Evolutionary conservation across 2,888 invertebrate genomes (phyloP), one percentile per base, ranked within the genome.

Genomic region (Opisthograptis luteolata): DNA sequence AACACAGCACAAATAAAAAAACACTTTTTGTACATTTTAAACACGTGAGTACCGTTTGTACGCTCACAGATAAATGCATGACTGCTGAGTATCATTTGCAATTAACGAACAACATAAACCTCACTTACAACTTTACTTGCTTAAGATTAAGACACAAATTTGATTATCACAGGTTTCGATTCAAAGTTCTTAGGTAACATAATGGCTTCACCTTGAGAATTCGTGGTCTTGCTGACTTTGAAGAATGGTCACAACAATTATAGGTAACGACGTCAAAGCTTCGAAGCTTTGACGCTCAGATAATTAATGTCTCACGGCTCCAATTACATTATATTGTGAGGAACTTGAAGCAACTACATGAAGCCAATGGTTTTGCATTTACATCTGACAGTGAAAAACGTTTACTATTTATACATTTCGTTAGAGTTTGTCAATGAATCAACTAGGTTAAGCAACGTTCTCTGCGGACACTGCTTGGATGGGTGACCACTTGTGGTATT

Each of bases 211-310:
- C 82, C 81, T 83, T 84, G 81, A 64, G 68, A 71, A 64, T 72
- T 77, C 73, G 75, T 77, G 77, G 68, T 67, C 70, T 62, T 51
- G 52, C 60, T 71, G 83, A 83, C 81, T 82, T 83, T 84, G 83
- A 77, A 68, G 63, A 64, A 73, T 73, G 70, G 63, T 62, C 63
- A 49, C 62, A 55, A 64, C 68, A 73, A 79, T 78, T 76, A 78
- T 61, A 54, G 55, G 56, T 63, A 61, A 68, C 73, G 62, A 51
- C 63, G 57, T 60, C 48, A 47, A 55, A 55, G 41, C 68, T 57
- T 13, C 37, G 51, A 41, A 58, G 55, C 55, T 59, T 58, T 56
- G 54, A 60, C 28, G 35, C 47, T 31, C 39, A 44, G 45, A 55
- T 60, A 60, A 56, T 60, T 44, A 55, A 48, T 51, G 48, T 52